Evolutionary conservation across 2,113 vertebrate genomes (phyloP).

Genomic region (Carlito syrichta): DNA sequence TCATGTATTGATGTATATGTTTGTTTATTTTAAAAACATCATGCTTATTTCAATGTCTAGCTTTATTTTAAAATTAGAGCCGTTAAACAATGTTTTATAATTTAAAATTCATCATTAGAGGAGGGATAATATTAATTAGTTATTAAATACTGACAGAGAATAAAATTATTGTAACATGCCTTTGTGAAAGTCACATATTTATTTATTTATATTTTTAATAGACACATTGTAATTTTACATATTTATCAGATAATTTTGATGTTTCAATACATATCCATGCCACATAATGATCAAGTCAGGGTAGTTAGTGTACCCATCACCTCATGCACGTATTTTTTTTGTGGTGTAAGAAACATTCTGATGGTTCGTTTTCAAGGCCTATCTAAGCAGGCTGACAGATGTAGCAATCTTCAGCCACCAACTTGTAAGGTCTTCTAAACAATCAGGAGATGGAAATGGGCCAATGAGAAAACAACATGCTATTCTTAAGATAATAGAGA

Average conservation of each 20-base stretch:
- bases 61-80: background rate
- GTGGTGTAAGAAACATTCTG: no score
- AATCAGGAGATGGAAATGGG: no score
- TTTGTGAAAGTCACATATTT: background rate
- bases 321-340: background rate
- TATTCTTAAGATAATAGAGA: no score
- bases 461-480: no score
- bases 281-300: background rate
- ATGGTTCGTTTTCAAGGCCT: no score
- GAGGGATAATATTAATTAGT: background rate
- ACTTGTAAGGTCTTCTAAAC: no score
- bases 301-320: background rate
- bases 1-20: background rate
- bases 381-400: no score
- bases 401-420: no score
- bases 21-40: constrained; percentile 37
- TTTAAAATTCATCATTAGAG: background rate
- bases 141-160: background rate
- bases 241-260: background rate
- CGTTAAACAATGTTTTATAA: background rate
- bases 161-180: background rate
- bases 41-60: constrained; percentile 72
- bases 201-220: background rate
- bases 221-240: background rate
- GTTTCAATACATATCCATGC: background rate